Base-by-base conservation (phyloP, 2,113 vertebrate species). In the Brachyhypopomus occidentalis region DNA sequence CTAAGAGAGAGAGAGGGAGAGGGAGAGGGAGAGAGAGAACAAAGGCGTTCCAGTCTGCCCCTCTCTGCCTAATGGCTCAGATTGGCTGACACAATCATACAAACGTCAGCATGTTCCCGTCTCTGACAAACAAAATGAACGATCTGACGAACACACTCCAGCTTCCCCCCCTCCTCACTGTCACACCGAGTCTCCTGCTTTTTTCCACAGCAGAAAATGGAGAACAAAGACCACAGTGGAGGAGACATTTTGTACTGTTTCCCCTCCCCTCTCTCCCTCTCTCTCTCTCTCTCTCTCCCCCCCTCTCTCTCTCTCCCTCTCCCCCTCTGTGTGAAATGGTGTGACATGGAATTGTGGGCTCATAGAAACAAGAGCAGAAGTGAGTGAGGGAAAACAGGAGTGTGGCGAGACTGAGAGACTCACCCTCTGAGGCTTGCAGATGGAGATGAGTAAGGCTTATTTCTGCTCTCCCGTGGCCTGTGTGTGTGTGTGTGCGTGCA, bases 401-500 rank as follows among this genome's bases (percentile, higher is more conserved):
- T 59, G 52, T 19, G 22, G 19, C 5, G 23, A 38, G n/a, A 30
- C 23, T 52, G 64, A 66, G 45, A 81, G 34, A 48, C 67, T 69
- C 62, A 59, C 64, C 48, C 62, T 56, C 59, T 19, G 27, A 78
- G 63, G 11, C 58, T 58, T 56, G 69, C 89, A 92, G 88, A 91
- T 89, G 90, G 89, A 88, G 88, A 85, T 36, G 74, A 82, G 84
- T 27, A 79, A 59, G 83, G 85, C 84, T 91, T 88, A 91, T 90
- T 85, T 64, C 38, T 48, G 83, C 75, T 82, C 87, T 84, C 84
- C 86, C 85, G 75, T 60, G 52, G 71, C 6, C 58, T 66, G 20
- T 48, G 71, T 60, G 75, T 64, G 59, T 64, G 75, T 66, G 75
- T n/a, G 62, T n/a, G 38, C 27, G 41, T 6, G 25, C 66, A 6